Evolutionary conservation across 2,888 invertebrate species (phyloP), one percentile per base, ranked within the genome.

Genomic region (Drosophila nigricruria): DNA sequence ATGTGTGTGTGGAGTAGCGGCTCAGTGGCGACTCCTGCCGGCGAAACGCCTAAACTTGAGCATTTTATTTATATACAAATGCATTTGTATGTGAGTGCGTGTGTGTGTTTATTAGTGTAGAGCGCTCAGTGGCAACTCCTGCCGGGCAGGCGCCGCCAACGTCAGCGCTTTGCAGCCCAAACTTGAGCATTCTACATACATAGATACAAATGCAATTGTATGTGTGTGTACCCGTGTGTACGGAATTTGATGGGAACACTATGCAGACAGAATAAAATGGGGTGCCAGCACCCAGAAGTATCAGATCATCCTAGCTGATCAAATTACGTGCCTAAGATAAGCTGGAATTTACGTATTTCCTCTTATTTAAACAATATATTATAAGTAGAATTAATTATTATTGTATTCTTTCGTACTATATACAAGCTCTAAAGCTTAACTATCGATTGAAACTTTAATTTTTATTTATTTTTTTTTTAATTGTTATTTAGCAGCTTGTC

Each of bases 111-210:
- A 34, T 52, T 20, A 53, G n/a, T n/a, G 16, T 38, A 9, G 9
- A 12, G 14, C 34, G 27, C 63, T 69, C 49, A 34, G 30, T 53
- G 32, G 53, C 63, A 38, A 73, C 69, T 77, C 76, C 76, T 77
- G 70, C 60, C 74, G 75, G 40, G 50, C 61, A 65, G 59, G 59
- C 52, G 74, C 69, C 79, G 76, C 64, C 59, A 52, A 52, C 54
- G 59, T 73, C 74, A 73, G 79, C 79, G 56, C 25, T 69, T 61
- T 68, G 64, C 68, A 52, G 36, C 32, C 47, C 36, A 40, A 73
- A 14, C 60, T 78, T 61, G 23, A 62, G 53, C 16, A 49, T 23
- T 23, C 27, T 34, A 20, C 4, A 18, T 18, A n/a, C 8, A 50
- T n/a, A n/a, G n/a, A n/a, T 6, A 10, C 23, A 36, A 16, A 38